A percentile compares a stretch with the other conserved stretches of the same genome.
Evolutionary conservation across 1,140 invertebrate genomes (phyloP).

Genomic region (Hyles euphorbiae): DNA sequence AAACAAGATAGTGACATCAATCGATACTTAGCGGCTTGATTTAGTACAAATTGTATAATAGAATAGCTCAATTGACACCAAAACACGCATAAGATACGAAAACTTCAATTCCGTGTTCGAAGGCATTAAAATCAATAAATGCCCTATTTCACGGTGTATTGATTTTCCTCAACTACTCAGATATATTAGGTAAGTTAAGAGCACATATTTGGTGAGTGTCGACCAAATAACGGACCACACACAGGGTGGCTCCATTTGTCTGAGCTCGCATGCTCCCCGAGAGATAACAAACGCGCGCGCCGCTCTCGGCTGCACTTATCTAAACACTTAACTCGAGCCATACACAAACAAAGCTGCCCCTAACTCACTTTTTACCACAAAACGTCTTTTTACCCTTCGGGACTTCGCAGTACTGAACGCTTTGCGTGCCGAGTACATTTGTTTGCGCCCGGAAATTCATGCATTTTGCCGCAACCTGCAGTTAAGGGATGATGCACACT

Average conservation of each 20-base stretch:
- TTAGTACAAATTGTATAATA: too few species aligned
- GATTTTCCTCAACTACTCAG: slow-evolving; percentile 9
- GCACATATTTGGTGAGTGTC: slow-evolving; percentile 51
- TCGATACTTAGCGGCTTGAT: too few species aligned
- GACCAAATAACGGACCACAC: slow-evolving; percentile 68
- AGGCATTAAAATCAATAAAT: not conserved
- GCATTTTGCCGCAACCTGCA: slow-evolving; percentile 37
- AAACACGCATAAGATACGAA: too few species aligned
- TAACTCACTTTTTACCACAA: slow-evolving; percentile 71
- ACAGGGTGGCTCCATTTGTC: slow-evolving; percentile 66
- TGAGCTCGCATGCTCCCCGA: slow-evolving; percentile 45
- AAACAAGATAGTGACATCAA: too few species aligned
- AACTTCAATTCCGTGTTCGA: not conserved
- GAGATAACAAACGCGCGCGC: slow-evolving; percentile 69
- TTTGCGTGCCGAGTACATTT: slow-evolving; percentile 63
- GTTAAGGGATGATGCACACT: too few species aligned
- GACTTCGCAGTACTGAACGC: slow-evolving; percentile 56
- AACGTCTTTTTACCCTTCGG: slow-evolving; percentile 67
- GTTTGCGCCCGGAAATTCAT: slow-evolving; percentile 64
- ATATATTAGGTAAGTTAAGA: slow-evolving; percentile 21
- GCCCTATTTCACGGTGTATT: slow-evolving; percentile 2
- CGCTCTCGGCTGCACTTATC: slow-evolving; percentile 69
- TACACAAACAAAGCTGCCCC: slow-evolving; percentile 69
- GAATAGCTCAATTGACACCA: too few species aligned
- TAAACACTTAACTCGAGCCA: slow-evolving; percentile 69